A percentile compares a stretch with the other conserved stretches of the same genome.
Evolutionary conservation across 2,888 invertebrate genomes (phyloP).

Genomic region (Tromatobia lineatoria): DNA sequence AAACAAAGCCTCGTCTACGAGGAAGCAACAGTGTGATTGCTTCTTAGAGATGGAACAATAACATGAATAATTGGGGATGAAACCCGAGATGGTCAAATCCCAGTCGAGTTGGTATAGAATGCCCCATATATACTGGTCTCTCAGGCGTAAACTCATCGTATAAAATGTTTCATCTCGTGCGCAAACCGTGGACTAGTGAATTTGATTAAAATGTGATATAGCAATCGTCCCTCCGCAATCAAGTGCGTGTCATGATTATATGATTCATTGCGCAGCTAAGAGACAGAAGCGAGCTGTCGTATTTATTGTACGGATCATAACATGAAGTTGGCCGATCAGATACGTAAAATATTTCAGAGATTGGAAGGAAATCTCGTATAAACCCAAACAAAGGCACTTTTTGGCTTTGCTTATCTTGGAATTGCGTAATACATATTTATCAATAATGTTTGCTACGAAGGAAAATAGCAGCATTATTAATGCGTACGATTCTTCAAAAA

Average conservation of each 20-base stretch:
- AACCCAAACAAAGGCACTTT: not conserved
- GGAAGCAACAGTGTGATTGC: too few species aligned
- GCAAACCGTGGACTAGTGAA: not conserved
- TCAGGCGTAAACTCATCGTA: not conserved
- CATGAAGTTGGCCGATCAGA: not conserved
- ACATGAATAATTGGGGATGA: too few species aligned
- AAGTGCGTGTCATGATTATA: not conserved
- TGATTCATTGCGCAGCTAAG: not conserved
- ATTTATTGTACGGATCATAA: not conserved
- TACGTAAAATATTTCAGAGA: not conserved
- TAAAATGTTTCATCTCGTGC: not conserved
- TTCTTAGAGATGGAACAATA: too few species aligned
- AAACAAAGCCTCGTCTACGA: too few species aligned
- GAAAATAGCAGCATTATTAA: too few species aligned
- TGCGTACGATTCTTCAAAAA: too few species aligned
- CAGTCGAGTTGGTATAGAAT: too few species aligned
- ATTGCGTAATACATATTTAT: not conserved
- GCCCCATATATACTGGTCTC: not conserved
- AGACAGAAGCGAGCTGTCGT: not conserved
- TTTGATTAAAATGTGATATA: conserved; percentile 9
- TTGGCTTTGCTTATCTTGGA: not conserved
- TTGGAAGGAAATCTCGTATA: not conserved
- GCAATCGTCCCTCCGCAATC: not conserved
- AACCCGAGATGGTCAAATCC: too few species aligned
- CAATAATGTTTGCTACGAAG: not conserved